A percentile compares a stretch with the other conserved stretches of the same genome.
Evolutionary conservation across 2,797 vertebrate species (phyloP).

Genomic region (Neomorphus geoffroyi): DNA sequence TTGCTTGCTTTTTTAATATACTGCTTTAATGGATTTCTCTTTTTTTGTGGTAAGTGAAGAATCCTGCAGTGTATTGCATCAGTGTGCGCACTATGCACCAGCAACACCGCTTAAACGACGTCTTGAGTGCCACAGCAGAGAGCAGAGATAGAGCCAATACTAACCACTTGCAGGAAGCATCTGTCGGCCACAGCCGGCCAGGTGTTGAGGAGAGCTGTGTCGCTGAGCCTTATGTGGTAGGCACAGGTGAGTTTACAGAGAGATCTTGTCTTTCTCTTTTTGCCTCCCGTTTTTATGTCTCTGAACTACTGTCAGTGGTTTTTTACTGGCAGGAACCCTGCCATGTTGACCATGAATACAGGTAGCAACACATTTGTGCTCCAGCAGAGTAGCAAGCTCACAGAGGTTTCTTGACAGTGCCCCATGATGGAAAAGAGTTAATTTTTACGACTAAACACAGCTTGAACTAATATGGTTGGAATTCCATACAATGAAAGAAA

Average conservation of each 20-base stretch:
- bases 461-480: neutral
- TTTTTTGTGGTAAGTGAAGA: neutral
- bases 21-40: neutral
- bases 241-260: constrained; percentile 17
- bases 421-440: neutral
- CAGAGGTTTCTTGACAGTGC: neutral
- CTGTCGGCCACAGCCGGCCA: neutral
- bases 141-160: neutral
- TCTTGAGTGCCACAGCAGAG: rapidly evolving
- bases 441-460: neutral
- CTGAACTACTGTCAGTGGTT: neutral
- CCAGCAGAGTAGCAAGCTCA: neutral
- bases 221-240: constrained; percentile 37
- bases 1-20: neutral
- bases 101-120: neutral
- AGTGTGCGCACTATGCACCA: neutral
- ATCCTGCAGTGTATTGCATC: neutral
- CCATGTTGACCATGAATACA: neutral
- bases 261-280: constrained; percentile 26
- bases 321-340: neutral
- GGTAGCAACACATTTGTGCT: neutral
- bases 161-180: neutral
- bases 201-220: neutral
- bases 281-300: neutral
- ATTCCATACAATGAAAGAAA: neutral